These are phyloP conservation scores for Anticlea derivata DNA, from an alignment of 2,888 invertebrate species.

Conservation along the genomic window DNA sequence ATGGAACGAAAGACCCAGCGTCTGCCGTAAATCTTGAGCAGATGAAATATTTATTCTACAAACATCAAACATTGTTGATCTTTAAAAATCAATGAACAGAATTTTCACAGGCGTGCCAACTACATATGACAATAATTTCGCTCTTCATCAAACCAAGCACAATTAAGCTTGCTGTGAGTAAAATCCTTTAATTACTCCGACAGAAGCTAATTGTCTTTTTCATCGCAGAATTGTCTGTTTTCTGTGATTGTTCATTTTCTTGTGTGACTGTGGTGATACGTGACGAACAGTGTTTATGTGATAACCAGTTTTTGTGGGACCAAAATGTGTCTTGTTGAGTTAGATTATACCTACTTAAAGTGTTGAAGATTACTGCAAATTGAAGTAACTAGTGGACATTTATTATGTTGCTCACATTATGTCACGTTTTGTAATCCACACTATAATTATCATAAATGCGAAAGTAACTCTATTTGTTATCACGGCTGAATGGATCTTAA, in stretches of 20 bases:
- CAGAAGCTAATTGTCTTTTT: slow-evolving; percentile 23
- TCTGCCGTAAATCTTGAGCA: too few species aligned
- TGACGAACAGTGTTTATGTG: slow-evolving; percentile 12
- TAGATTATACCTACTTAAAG: slow-evolving; percentile 4
- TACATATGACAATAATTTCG: slow-evolving; percentile 4
- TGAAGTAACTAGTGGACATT: too few species aligned
- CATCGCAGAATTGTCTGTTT: slow-evolving; percentile 15
- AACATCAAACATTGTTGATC: too few species aligned
- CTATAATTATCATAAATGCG: too few species aligned
- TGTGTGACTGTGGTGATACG: slow-evolving; percentile 17
- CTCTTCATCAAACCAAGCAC: slow-evolving; percentile 6
- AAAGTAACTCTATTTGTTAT: too few species aligned
- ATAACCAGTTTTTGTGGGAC: slow-evolving; percentile 16
- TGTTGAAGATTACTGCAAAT: too few species aligned
- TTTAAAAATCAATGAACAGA: not conserved
- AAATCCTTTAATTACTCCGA: slow-evolving; percentile 18
- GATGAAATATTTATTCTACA: too few species aligned
- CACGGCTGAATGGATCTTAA: too few species aligned
- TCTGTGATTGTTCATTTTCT: slow-evolving; percentile 23
- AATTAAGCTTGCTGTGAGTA: slow-evolving; percentile 20
- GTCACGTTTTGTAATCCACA: too few species aligned
- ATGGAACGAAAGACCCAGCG: too few species aligned
- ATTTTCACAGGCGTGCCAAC: not conserved
- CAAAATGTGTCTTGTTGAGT: slow-evolving; percentile 14
- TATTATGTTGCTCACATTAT: too few species aligned